Evolutionary conservation across 2,113 vertebrate species (phyloP).

Genomic region (Damaliscus lunatus): DNA sequence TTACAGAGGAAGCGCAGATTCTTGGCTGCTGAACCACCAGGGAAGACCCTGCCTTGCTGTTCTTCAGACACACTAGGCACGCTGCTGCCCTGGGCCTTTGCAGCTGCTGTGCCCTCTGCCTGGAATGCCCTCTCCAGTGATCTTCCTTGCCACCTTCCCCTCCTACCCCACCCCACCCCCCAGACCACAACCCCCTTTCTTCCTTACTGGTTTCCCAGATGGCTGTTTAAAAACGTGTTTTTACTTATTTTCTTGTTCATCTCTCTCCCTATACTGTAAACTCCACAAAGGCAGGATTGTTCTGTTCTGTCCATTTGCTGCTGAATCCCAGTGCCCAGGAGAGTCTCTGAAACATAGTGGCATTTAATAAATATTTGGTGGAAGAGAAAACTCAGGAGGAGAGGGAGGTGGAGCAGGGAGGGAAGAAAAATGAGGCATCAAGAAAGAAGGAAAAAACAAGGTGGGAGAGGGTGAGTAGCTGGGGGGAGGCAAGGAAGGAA

Average conservation of each 20-base stretch:
- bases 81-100: neutral
- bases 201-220: neutral
- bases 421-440: neutral
- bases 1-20: neutral
- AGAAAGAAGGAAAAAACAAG: neutral
- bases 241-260: neutral
- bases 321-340: neutral
- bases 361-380: neutral
- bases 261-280: neutral
- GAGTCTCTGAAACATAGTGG: neutral
- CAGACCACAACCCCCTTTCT: neutral
- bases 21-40: neutral
- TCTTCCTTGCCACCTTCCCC: neutral
- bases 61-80: neutral
- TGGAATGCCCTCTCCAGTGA: neutral
- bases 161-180: neutral
- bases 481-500: neutral
- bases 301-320: neutral
- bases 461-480: neutral
- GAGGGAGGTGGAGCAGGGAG: neutral
- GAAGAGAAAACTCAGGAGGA: neutral
- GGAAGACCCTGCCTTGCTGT: neutral
- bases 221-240: neutral
- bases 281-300: neutral
- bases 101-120: neutral